Conservation (phyloP, 2,113 vertebrate species). For the Propithecus coquereli region DNA sequence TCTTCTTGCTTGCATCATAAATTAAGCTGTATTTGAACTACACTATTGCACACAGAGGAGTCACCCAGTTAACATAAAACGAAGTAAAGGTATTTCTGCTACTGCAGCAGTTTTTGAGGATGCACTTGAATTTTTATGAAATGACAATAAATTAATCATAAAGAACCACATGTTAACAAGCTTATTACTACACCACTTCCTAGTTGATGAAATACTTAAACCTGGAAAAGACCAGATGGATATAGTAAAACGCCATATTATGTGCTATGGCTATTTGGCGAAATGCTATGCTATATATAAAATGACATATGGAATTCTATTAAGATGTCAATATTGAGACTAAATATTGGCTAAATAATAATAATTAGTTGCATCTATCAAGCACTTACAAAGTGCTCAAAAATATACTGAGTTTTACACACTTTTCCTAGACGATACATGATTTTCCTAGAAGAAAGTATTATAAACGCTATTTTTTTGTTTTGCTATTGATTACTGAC, state of each 20-base stretch:
- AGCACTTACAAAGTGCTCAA: background rate
- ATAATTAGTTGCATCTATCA: background rate
- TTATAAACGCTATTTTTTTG: background rate
- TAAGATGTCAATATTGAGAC: constrained; percentile 9
- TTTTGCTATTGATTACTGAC: background rate
- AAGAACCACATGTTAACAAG: background rate
- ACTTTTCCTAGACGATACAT: no score
- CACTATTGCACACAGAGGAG: constrained; percentile 5
- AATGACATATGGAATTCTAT: constrained; percentile 5
- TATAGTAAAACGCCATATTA: background rate
- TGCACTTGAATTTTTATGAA: constrained; percentile 37
- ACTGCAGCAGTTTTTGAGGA: background rate
- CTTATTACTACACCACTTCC: background rate
- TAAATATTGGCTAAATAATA: background rate
- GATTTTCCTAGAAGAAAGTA: background rate
- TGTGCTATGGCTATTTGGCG: background rate
- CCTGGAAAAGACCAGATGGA: background rate
- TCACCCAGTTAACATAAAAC: constrained; percentile 33
- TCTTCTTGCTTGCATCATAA: constrained; percentile 37
- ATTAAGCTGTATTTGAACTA: constrained; percentile 43
- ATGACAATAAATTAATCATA: constrained; percentile 51
- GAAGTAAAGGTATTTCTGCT: constrained; percentile 19
- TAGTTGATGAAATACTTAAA: constrained; percentile 2
- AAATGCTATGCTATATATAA: background rate
- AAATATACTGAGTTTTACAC: background rate